Conservation (phyloP, 2,113 vertebrate species). For the Pseudorectes ferrugineus region DNA sequence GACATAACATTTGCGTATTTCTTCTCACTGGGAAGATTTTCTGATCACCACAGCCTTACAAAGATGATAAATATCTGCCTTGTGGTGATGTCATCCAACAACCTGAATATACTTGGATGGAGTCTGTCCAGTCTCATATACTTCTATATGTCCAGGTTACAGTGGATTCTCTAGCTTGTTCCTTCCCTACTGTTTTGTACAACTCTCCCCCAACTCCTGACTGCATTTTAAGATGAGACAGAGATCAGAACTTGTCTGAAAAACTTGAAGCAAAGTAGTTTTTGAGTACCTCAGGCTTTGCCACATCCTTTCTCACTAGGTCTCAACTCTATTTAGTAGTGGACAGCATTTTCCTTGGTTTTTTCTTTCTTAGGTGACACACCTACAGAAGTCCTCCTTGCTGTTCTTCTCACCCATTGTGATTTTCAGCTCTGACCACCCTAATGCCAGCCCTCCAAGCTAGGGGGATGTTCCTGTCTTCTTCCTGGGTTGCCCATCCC, state of each 20-base stretch:
- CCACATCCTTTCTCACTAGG: not conserved
- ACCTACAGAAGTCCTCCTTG: not conserved
- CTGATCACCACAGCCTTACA: not conserved
- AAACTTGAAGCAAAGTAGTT: not conserved
- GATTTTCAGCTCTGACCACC: not conserved
- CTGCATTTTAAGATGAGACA: not conserved
- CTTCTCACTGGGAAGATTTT: not conserved
- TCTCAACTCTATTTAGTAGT: not conserved
- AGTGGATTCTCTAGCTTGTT: not conserved
- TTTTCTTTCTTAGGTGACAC: not conserved
- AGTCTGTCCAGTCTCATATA: not conserved
- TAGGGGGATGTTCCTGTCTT: not conserved
- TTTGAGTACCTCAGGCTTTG: not conserved
- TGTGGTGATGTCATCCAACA: not conserved
- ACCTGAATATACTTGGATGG: not conserved
- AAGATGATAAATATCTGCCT: not conserved
- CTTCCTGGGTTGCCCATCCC: not conserved
- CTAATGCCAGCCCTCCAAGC: not conserved
- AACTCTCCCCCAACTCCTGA: not conserved
- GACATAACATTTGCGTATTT: not conserved
- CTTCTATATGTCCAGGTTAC: not conserved
- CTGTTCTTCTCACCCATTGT: not conserved
- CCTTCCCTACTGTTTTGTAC: not conserved
- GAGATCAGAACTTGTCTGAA: not conserved
- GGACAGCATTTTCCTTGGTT: not conserved